A percentile compares a stretch with the other conserved stretches of the same genome.
Evolutionary conservation across 2,113 vertebrate genomes (phyloP).

Genomic region (Stegostoma tigrinum): DNA sequence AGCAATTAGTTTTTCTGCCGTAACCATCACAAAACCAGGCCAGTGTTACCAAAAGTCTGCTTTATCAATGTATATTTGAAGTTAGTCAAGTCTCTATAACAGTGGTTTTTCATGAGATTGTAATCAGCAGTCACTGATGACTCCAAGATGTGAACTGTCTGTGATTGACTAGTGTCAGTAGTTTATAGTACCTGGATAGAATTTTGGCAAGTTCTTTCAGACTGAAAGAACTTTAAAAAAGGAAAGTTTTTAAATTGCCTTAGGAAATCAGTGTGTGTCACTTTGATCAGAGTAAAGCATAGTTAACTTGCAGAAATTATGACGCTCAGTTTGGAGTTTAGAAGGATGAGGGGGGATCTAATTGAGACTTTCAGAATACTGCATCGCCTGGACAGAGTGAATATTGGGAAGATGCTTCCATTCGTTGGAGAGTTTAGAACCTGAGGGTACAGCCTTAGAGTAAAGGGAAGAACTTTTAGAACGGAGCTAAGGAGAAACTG

Average conservation of each 20-base stretch:
- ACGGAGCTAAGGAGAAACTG: too few relatives aligned
- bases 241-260: neutral
- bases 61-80: neutral
- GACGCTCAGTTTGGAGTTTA: too few relatives aligned
- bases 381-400: too few relatives aligned
- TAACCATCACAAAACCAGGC: neutral
- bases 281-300: neutral
- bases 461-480: too few relatives aligned
- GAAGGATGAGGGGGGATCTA: too few relatives aligned
- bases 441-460: too few relatives aligned
- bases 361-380: too few relatives aligned
- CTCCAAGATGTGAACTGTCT: neutral
- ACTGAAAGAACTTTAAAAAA: neutral
- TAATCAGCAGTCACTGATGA: neutral
- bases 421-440: too few relatives aligned
- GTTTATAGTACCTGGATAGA: neutral
- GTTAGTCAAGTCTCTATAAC: neutral
- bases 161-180: neutral
- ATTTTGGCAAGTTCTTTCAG: neutral
- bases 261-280: neutral
- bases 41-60: neutral
- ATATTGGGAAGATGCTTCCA: too few relatives aligned
- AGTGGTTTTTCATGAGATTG: too few relatives aligned
- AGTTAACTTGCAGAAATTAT: neutral
- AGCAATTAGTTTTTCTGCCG: neutral